Evolutionary conservation across 2,888 invertebrate genomes (phyloP), one percentile per base, ranked within the genome.

Genomic region (Pelosia muscerda): DNA sequence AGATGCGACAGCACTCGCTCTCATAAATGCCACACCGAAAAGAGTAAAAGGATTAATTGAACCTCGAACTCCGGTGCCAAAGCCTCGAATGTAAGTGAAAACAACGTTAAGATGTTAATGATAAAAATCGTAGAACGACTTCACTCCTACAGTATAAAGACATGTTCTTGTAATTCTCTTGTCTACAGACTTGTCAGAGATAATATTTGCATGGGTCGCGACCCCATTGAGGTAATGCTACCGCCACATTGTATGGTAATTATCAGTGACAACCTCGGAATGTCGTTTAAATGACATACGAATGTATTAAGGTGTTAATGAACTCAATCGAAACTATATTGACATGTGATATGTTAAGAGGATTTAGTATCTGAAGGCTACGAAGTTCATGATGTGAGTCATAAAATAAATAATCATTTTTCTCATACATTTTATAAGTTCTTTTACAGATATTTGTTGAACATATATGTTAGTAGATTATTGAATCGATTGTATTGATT

Each of bases 211-310:
- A 81, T 75, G 81, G 85, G 87, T 87, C 88, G 81, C 84, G 83
- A 87, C 88, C 88, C 85, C 82, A 84, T 84, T 84, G 82, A 81
- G 76, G 76, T 72, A 79, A 79, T 82, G 94, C 94, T 94, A 93
- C 94, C 86, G 87, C 80, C 81, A 87, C 90, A 94, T 94, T 94
- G 94, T 94, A 94, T 94, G 94, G 79, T 92, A 94, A 94, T 94
- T 81, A 80, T 75, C 72, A 74, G 68, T 86, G 86, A 87, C 90
- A 89, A 83, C 81, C 81, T 78, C 70, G 84, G 84, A 81, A 86
- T 86, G 86, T 82, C 83, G 84, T 75, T 82, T 77, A 82, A 81
- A 83, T 84, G 78, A 79, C 86, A 83, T 79, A 80, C 84, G 77
- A 81, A 85, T 81, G 81, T 79, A 72, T 86, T 84, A 81, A 79